Conservation (phyloP, 2,797 vertebrate species). For the Enteromius argenteus region DNA sequence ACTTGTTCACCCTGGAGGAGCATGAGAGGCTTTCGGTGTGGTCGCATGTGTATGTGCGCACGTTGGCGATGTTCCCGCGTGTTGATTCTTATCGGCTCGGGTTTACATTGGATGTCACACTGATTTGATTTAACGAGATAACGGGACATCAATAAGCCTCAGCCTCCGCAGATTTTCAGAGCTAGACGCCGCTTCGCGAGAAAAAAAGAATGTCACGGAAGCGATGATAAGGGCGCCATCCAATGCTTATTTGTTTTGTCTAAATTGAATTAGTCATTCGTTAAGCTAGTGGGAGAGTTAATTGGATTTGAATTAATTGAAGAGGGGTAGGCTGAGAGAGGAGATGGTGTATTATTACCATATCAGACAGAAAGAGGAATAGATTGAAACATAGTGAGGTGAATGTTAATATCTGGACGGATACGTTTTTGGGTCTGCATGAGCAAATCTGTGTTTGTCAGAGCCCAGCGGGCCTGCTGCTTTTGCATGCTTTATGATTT, state of each 20-base stretch:
- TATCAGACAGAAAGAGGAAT: constrained; percentile 32
- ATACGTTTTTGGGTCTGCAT: background rate
- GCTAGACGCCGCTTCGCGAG: background rate
- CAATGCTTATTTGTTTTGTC: constrained; percentile 65
- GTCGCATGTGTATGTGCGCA: constrained; percentile 36
- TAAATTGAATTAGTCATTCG: constrained; percentile 61
- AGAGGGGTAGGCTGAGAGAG: constrained; percentile 27
- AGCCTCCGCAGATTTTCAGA: constrained; percentile 34
- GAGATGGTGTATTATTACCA: constrained; percentile 35
- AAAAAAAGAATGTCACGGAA: constrained; percentile 25
- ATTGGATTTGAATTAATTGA: constrained; percentile 68
- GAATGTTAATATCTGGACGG: constrained; percentile 2
- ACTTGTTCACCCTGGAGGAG: constrained; percentile 55
- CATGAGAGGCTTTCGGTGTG: constrained; percentile 3
- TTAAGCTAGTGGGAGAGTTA: constrained; percentile 59
- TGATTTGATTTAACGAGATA: constrained; percentile 54
- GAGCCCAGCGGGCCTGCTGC: background rate
- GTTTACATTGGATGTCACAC: constrained; percentile 47
- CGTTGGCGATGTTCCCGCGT: background rate
- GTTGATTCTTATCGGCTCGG: constrained; percentile 42
- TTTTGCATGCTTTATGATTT: constrained; percentile 23
- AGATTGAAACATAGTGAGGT: constrained; percentile 29
- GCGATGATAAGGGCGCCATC: constrained; percentile 39
- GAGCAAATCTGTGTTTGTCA: constrained; percentile 4
- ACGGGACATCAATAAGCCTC: constrained; percentile 33